Evolutionary conservation across 2,797 vertebrate genomes (phyloP), one percentile per base, ranked within the genome.

Genomic region (Cynopterus sphinx): DNA sequence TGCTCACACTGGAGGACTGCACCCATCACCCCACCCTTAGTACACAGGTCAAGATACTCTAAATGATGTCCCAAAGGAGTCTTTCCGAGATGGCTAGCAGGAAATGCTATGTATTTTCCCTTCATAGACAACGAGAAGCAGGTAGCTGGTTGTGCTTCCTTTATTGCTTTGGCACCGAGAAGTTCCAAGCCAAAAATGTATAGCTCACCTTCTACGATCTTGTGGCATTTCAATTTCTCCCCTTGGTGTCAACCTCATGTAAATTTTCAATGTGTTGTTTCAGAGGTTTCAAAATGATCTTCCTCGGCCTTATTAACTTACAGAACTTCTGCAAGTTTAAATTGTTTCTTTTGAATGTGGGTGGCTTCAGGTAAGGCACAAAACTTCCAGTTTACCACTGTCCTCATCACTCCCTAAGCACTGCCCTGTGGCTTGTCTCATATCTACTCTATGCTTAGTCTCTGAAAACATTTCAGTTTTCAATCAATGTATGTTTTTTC

Each of bases 1-100:
- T 9, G 3, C 43, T 57, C 28, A 1, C 13, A 5, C 19, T 22
- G 13, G 24, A 79, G 33, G 21, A 39, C 8, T 0, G 5, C 0
- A 3, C n/a, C 63, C 57, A 2, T 13, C 0, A 0, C 9, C 36
- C 89, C 21, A n/a, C 26, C 12, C 68, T 73, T 36, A 6, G 24
- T 10, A 46, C 31, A 31, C 82, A 15, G 15, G 65, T 39, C 59
- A n/a, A 43, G 87, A 12, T 16, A 6, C 21, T 36, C 70, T 24
- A 51, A 59, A 26, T 15, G n/a, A 71, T 49, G 49, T 0, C 74
- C 49, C 19, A 4, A 16, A 5, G 21, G 9, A 17, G 57, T 31
- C 36, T 53, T 53, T 43, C 41, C 51, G 67, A 41, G 26, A 55
- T 41, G 26, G 41, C 36, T 55, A 19, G 24, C 26, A 36, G 59